Evolutionary conservation across 2,888 invertebrate species (phyloP), one percentile per base, ranked within the genome.

Genomic region (Colletes collaris): DNA sequence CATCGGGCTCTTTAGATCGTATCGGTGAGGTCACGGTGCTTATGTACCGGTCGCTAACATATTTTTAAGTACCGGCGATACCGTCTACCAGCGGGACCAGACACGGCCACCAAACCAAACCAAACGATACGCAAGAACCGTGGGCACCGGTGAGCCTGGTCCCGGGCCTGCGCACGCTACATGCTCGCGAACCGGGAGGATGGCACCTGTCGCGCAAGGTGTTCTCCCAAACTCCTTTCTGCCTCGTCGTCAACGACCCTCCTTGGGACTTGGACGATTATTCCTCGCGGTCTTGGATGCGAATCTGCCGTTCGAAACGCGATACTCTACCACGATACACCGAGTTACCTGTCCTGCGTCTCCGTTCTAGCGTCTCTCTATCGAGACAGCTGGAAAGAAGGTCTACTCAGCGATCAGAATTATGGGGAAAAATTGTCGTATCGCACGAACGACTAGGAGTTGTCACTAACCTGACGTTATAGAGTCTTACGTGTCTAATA

Each of bases 1-100:
- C 82, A 79, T 74, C 75, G 71, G 79, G 59, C 80, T 81, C 86
- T 91, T 88, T 86, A 92, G 92, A 93, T 93, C 87, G 76, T 92
- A 93, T 93, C 92, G 86, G 88, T 87, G 90, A 92, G 92, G 92
- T 93, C 92, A 92, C 91, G 92, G 92, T 92, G 90, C 91, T 92
- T 92, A 92, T 91, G 89, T 87, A 88, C 88, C 88, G 88, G 86
- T 87, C 89, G 90, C 91, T 89, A 92, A 91, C 91, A 91, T 91
- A 92, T 91, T 92, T 92, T 92, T 92, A 92, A 92, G 90, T 89
- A 90, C 87, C 89, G 86, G 84, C 86, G 85, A 85, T 84, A 85
- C 76, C 83, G 86, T 87, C 81, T 82, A 79, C 76, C 74, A 72
- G 55, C 59, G 82, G 70, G 71, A 50, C 76, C 81, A 79, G 71